A percentile compares a stretch with the other conserved stretches of the same genome.
Evolutionary conservation across 1,140 invertebrate genomes (phyloP).

Genomic region (Bradynema listronoti): DNA sequence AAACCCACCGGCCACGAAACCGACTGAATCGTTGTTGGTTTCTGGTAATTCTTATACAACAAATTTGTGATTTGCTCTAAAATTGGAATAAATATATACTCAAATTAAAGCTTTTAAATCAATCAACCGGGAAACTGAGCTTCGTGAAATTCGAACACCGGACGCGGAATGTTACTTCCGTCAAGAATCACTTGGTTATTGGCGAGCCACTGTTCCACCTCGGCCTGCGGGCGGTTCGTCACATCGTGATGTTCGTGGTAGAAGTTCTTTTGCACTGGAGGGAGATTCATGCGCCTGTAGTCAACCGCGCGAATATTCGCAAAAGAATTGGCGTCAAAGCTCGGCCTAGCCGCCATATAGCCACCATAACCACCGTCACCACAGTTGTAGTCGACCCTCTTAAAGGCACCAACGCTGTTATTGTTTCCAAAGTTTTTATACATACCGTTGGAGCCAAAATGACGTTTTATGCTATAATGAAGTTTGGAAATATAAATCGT

Average conservation of each 20-base stretch:
- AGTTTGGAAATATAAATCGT: too few relatives aligned
- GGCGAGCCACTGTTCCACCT: conserved; percentile 49
- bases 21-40: conserved; percentile 59
- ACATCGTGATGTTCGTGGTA: conserved; percentile 49
- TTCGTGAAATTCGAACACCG: conserved; percentile 50
- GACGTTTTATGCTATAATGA: too few relatives aligned
- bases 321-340: too few relatives aligned
- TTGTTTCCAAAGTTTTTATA: too few relatives aligned
- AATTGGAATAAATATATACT: too few relatives aligned
- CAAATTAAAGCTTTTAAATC: neutral
- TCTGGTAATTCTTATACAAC: conserved; percentile 43
- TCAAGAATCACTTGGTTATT: conserved; percentile 49
- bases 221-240: conserved; percentile 32
- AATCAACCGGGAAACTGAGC: conserved; percentile 34
- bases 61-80: conserved; percentile 26
- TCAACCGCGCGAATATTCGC: too few relatives aligned
- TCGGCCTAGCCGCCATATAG: too few relatives aligned
- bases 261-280: conserved; percentile 47
- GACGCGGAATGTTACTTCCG: conserved; percentile 46
- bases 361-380: too few relatives aligned
- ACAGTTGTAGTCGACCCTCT: too few relatives aligned
- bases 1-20: conserved; percentile 61
- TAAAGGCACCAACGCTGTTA: too few relatives aligned
- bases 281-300: conserved; percentile 33
- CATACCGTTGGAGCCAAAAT: too few relatives aligned